A percentile compares a stretch with the other conserved stretches of the same genome.
Conservation (phyloP, 2,888 invertebrate species). For the Macrophya alboannulata region DNA sequence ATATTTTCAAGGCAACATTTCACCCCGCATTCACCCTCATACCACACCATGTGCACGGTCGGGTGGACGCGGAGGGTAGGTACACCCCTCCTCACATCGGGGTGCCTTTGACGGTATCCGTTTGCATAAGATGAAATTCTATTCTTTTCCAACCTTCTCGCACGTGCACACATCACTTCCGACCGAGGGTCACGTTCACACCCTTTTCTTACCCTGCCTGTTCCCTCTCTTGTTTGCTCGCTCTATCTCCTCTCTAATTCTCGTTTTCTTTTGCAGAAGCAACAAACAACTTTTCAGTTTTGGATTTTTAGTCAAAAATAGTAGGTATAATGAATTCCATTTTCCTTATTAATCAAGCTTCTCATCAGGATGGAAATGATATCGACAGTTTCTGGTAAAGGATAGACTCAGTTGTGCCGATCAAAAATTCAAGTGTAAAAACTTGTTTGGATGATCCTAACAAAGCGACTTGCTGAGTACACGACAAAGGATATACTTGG, state of each 20-base stretch:
- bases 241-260: not conserved
- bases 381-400: not conserved
- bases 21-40: not conserved
- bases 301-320: not conserved
- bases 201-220: not conserved
- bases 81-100: not conserved
- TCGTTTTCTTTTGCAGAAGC: not conserved
- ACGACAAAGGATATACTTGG: not conserved
- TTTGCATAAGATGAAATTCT: slow-evolving; percentile 48
- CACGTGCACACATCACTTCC: slow-evolving; percentile 46
- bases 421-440: not conserved
- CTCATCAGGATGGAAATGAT: not conserved
- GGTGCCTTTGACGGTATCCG: slow-evolving; percentile 32
- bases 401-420: not conserved
- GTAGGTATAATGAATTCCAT: not conserved
- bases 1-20: not conserved
- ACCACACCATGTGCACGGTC: not conserved
- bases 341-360: not conserved
- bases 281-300: not conserved
- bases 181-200: slow-evolving; percentile 54
- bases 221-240: not conserved
- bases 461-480: not conserved
- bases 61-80: not conserved
- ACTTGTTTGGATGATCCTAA: not conserved
- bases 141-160: slow-evolving; percentile 47